phyloP scores from a whole-genome alignment of 2,888 invertebrate genomes.

The Lasioglossum leucozonium region DNA sequence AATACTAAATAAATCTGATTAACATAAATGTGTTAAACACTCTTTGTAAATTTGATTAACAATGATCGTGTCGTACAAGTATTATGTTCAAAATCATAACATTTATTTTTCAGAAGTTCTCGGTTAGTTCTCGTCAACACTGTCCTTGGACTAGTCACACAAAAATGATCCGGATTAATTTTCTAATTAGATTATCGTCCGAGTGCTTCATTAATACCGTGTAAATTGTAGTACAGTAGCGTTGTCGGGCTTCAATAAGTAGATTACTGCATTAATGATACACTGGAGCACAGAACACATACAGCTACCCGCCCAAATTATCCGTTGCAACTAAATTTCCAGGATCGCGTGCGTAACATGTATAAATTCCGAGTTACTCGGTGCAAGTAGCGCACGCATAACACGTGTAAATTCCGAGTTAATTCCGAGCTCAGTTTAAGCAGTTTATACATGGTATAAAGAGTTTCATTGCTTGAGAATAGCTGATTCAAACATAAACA shows the following conservation, averaged over 20 bases:
- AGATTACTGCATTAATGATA: background rate
- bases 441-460: background rate
- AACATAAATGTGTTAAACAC: no score
- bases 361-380: background rate
- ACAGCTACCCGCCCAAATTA: background rate
- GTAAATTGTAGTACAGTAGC: background rate
- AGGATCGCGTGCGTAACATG: background rate
- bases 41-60: no score
- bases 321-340: background rate
- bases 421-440: background rate
- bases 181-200: background rate
- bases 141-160: background rate
- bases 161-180: background rate
- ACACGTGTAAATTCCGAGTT: background rate
- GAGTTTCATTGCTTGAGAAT: background rate
- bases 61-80: no score
- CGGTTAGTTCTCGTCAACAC: background rate
- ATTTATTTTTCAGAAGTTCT: background rate
- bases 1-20: no score
- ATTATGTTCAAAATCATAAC: background rate
- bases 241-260: background rate
- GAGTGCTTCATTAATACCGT: background rate
- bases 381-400: background rate
- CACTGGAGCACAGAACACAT: background rate
- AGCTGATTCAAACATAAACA: background rate